phyloP scores from a whole-genome alignment of 2,797 vertebrate genomes.

The Ctenopoma multispine region DNA sequence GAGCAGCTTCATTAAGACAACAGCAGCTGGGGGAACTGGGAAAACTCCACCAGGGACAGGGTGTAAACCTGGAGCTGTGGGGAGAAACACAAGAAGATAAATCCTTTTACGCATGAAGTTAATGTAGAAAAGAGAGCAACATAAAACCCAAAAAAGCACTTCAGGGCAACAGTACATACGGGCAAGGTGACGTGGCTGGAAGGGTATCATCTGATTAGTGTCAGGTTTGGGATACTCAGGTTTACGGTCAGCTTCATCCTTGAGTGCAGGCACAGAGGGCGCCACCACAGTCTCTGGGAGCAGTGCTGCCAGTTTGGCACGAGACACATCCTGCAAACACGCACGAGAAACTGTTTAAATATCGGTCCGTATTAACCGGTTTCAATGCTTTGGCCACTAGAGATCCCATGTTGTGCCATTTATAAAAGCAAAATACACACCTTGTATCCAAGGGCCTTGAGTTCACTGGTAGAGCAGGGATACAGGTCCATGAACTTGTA shows the following conservation, averaged over 20 bases:
- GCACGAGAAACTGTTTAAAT: constrained; percentile 7
- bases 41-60: constrained; percentile 98
- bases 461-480: constrained; percentile 95
- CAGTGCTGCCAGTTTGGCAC: constrained; percentile 93
- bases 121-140: neutral
- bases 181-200: constrained; percentile 97
- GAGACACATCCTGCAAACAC: constrained; percentile 92
- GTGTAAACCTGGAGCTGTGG: constrained; percentile 94
- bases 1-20: constrained; percentile 97
- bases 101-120: constrained; percentile 1
- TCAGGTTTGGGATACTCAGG: constrained; percentile 99
- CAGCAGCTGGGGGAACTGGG: constrained; percentile 95
- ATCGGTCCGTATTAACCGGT: neutral
- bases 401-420: neutral
- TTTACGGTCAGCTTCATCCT: constrained; percentile 97
- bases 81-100: constrained; percentile 26
- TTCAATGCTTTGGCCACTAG: neutral
- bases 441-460: constrained; percentile 99
- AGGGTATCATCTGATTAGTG: constrained; percentile 99
- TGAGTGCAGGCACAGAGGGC: constrained; percentile 90
- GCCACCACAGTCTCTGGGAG: constrained; percentile 95
- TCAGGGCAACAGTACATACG: constrained; percentile 82
- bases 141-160: neutral
- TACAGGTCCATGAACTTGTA: constrained; percentile 99
- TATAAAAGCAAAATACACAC: constrained; percentile 68